Evolutionary conservation across 2,888 invertebrate genomes (phyloP).

Genomic region (Ernsta delagoae): DNA sequence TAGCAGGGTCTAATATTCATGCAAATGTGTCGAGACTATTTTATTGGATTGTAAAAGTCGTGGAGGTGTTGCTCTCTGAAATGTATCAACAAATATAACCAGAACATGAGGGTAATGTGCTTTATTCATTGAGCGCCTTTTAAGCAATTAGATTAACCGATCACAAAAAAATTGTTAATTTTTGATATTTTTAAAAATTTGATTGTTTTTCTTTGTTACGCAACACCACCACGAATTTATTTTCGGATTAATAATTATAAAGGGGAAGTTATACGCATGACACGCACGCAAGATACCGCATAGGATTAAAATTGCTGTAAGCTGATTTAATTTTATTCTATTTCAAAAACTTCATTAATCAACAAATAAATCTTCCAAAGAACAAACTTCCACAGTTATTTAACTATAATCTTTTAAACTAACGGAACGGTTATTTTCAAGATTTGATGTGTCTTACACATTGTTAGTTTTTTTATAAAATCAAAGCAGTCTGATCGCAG

Average conservation of each 20-base stretch:
- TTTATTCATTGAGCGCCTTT: not conserved
- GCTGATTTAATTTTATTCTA: not conserved
- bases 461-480: not conserved
- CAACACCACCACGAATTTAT: slow-evolving; percentile 49
- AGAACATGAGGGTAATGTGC: no score
- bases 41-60: slow-evolving; percentile 48
- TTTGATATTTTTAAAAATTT: slow-evolving; percentile 5
- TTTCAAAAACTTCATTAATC: not conserved
- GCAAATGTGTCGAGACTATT: slow-evolving; percentile 52
- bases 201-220: slow-evolving; percentile 14
- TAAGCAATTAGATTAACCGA: no score
- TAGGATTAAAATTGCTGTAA: slow-evolving; percentile 36
- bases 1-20: slow-evolving; percentile 58
- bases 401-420: not conserved
- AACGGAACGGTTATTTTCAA: not conserved
- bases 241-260: slow-evolving; percentile 37
- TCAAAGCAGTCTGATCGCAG: not conserved
- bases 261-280: slow-evolving; percentile 49
- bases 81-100: no score
- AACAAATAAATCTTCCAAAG: not conserved
- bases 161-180: not conserved
- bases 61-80: slow-evolving; percentile 48
- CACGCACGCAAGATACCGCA: slow-evolving; percentile 45
- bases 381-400: not conserved
- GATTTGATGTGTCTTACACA: not conserved